Conservation (phyloP, 2,888 invertebrate species). For the Mystacides longicornis region DNA sequence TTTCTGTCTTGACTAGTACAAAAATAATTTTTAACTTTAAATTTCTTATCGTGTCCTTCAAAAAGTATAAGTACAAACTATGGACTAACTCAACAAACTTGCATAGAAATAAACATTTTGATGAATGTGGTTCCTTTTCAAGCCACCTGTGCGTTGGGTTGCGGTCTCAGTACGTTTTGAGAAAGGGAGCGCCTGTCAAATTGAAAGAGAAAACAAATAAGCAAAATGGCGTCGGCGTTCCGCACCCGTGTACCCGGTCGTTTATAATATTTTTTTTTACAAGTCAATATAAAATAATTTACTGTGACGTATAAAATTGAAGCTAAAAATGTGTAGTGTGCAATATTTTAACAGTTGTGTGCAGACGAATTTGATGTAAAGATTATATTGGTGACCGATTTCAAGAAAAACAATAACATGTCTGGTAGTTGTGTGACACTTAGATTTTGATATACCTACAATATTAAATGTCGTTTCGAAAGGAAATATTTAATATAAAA, state of each 20-base stretch:
- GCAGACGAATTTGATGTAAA: slow-evolving; percentile 3
- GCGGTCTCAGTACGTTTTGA: neutral
- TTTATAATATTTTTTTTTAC: slow-evolving; percentile 9
- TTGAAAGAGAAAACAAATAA: slow-evolving; percentile 16
- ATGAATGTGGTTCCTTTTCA: neutral
- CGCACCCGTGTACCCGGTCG: slow-evolving; percentile 10
- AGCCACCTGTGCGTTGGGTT: neutral
- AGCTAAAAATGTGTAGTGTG: slow-evolving; percentile 2
- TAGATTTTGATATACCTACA: slow-evolving; percentile 8
- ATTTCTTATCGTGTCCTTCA: neutral
- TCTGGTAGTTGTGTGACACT: slow-evolving; percentile 10
- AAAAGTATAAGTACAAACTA: neutral
- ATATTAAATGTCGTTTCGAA: slow-evolving; percentile 14
- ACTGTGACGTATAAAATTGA: slow-evolving; percentile 4
- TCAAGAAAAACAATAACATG: slow-evolving; percentile 20
- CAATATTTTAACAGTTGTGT: slow-evolving; percentile 7
- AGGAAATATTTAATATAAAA: slow-evolving; percentile 14
- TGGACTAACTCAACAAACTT: neutral
- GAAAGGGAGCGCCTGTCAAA: slow-evolving; percentile 20
- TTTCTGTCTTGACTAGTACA: slow-evolving; percentile 14
- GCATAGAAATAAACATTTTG: neutral
- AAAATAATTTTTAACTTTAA: slow-evolving; percentile 10
- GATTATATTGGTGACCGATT: slow-evolving; percentile 10
- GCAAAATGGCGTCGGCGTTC: slow-evolving; percentile 18
- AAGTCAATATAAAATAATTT: slow-evolving; percentile 4